Evolutionary conservation across 1,140 invertebrate genomes (phyloP).

Genomic region (Scaptomyza hsui): DNA sequence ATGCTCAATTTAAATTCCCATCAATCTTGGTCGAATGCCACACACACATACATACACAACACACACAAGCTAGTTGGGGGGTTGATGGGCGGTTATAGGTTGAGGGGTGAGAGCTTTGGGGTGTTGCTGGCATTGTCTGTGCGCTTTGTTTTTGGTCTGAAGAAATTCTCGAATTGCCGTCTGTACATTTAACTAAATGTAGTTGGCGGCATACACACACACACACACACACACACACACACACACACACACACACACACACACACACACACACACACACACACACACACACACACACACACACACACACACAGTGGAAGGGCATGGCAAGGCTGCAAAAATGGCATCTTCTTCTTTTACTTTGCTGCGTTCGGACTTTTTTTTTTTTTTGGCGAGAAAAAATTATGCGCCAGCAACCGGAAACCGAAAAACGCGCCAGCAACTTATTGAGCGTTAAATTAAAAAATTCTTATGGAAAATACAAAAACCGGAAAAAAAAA

Average conservation of each 20-base stretch:
- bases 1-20: constrained; percentile 83
- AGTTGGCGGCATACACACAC: constrained; percentile 7
- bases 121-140: constrained; percentile 16
- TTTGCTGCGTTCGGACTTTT: constrained; percentile 26
- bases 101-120: neutral
- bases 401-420: constrained; percentile 30
- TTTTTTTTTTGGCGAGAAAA: constrained; percentile 14
- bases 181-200: constrained; percentile 35
- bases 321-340: constrained; percentile 23
- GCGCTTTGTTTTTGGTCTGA: constrained; percentile 12
- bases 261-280: neutral
- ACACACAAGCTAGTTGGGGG: neutral
- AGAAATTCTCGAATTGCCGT: neutral
- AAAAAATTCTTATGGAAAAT: constrained; percentile 75
- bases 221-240: constrained; percentile 1
- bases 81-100: too few relatives aligned
- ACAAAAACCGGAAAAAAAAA: constrained; percentile 15
- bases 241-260: too few relatives aligned
- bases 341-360: constrained; percentile 17
- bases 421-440: constrained; percentile 63
- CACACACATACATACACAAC: constrained; percentile 37
- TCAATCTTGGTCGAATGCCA: constrained; percentile 75
- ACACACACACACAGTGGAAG: neutral
- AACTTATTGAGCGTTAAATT: constrained; percentile 83
- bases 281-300: neutral